A percentile compares a stretch with the other conserved stretches of the same genome.
phyloP scores from a whole-genome alignment of 2,113 vertebrate genomes.

The Callospermophilus lateralis region DNA sequence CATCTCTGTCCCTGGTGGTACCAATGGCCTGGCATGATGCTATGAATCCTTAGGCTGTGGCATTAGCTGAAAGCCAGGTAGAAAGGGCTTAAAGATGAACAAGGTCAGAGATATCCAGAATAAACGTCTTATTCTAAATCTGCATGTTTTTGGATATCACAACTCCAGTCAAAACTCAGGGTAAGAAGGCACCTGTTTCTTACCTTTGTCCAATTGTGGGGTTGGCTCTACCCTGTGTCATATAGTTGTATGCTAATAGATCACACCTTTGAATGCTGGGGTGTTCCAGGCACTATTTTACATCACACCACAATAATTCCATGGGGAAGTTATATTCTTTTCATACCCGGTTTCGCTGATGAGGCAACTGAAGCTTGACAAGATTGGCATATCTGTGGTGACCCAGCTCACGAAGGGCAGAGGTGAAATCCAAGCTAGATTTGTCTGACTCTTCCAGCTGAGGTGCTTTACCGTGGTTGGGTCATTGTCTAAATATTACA shows the following conservation, averaged over 20 bases:
- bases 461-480: neutral
- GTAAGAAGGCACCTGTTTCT: neutral
- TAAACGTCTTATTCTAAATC: neutral
- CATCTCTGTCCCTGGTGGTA: neutral
- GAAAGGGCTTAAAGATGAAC: neutral
- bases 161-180: neutral
- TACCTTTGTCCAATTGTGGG: neutral
- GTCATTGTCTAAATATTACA: fast-evolving
- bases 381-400: neutral
- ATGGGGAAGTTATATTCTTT: neutral
- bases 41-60: neutral
- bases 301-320: neutral
- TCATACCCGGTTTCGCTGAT: neutral
- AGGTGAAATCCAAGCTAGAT: neutral
- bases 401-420: neutral
- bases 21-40: neutral
- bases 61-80: neutral
- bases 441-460: too few species aligned
- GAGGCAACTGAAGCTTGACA: neutral
- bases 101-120: neutral
- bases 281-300: neutral
- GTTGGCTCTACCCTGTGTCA: neutral
- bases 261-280: neutral
- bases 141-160: neutral
- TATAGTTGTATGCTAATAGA: fast-evolving